Percentiles rank a stretch among this genome's conserved stretches.
Evolutionary conservation across 2,797 vertebrate species (phyloP).

Genomic region (Arrhamphus sclerolepis): DNA sequence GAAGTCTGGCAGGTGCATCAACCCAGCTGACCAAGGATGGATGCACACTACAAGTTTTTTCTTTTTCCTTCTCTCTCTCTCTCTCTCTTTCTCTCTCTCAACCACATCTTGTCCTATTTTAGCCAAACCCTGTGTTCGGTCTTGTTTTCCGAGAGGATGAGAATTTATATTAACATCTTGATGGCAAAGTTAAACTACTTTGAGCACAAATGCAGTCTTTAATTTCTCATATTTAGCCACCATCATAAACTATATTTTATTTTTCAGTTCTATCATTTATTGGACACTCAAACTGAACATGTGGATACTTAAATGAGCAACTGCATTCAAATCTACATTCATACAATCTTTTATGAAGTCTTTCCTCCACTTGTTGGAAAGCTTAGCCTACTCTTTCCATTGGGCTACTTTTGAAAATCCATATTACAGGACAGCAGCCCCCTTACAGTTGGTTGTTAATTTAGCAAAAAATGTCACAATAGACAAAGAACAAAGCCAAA

Average conservation of each 20-base stretch:
- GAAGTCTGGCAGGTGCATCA: constrained; percentile 84
- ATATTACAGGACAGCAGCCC: no score
- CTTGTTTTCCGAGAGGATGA: constrained; percentile 1
- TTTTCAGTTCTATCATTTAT: neutral
- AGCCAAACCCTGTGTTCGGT: constrained; percentile 31
- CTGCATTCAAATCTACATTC: neutral
- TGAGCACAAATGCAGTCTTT: neutral
- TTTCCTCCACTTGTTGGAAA: no score
- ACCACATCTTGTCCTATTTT: constrained; percentile 53
- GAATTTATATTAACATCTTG: constrained; percentile 5
- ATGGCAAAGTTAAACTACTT: constrained; percentile 9
- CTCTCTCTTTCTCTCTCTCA: neutral
- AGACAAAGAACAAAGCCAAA: no score
- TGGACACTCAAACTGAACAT: neutral
- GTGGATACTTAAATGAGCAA: neutral
- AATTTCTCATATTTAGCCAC: neutral
- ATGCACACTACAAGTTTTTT: constrained; percentile 55
- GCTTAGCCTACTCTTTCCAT: no score
- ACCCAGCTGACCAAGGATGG: constrained; percentile 58
- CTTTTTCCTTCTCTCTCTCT: constrained; percentile 4
- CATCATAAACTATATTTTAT: neutral
- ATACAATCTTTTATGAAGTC: neutral
- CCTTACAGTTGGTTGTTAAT: no score
- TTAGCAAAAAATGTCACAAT: no score
- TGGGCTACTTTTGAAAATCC: no score